phyloP scores from a whole-genome alignment of 2,797 vertebrate genomes.

The Heliangelus exortis region DNA sequence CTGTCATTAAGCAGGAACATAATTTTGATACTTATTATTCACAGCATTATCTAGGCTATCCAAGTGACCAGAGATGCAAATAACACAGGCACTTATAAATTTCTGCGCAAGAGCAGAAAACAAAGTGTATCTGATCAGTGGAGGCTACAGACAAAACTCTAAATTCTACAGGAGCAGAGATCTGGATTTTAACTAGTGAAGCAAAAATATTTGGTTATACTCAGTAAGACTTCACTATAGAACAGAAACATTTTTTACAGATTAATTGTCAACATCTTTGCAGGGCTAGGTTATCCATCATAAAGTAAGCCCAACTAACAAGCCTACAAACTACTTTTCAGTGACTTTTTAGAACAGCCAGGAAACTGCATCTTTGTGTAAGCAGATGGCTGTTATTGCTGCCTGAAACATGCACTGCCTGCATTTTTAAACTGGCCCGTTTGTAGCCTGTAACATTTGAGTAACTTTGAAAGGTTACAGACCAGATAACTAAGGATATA shows the following conservation, averaged over 20 bases:
- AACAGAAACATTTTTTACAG: neutral
- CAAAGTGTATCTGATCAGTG: neutral
- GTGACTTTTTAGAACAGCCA: neutral
- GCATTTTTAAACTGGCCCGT: neutral
- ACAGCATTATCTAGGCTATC: neutral
- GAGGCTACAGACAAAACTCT: neutral
- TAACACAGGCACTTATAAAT: neutral
- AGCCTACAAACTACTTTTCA: neutral
- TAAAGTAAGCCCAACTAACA: neutral
- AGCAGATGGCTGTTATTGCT: neutral
- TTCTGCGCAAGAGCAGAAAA: neutral
- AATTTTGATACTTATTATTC: neutral
- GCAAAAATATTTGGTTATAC: neutral
- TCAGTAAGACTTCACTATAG: neutral
- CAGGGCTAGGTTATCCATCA: neutral
- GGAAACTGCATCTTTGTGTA: neutral
- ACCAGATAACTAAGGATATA: neutral
- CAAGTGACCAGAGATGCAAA: neutral
- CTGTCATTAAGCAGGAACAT: neutral
- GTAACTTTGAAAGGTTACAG: neutral
- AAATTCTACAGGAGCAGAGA: neutral
- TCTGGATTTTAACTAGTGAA: neutral
- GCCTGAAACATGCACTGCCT: neutral
- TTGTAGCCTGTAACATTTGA: neutral
- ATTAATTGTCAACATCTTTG: neutral